Percentiles rank a stretch among this genome's conserved stretches.
Conservation (phyloP, 2,113 vertebrate species). For the Pelodiscus sinensis region DNA sequence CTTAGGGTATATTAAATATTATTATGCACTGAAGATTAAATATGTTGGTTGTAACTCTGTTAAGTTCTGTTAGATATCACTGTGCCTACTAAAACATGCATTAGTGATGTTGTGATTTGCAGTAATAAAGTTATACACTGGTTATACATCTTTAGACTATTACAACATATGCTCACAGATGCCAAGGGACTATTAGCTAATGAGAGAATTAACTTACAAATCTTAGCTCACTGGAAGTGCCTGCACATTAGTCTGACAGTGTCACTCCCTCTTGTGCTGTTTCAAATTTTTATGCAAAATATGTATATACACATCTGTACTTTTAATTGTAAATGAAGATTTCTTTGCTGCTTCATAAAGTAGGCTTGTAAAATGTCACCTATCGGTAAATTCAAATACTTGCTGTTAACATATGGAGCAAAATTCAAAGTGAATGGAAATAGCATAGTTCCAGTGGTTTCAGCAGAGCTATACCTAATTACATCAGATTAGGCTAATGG, state of each 20-base stretch:
- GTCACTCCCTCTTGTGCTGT: background rate
- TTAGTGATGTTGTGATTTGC: constrained; percentile 13
- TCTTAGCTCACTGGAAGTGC: constrained; percentile 15
- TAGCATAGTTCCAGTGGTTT: background rate
- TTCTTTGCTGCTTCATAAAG: background rate
- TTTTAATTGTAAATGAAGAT: background rate
- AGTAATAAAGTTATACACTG: constrained; percentile 34
- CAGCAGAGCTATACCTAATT: background rate
- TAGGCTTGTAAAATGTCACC: background rate
- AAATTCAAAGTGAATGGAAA: background rate
- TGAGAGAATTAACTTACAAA: constrained; percentile 44
- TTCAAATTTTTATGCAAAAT: background rate
- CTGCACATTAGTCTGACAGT: background rate
- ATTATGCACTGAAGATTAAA: constrained; percentile 28
- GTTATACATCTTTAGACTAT: constrained; percentile 19
- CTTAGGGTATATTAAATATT: background rate
- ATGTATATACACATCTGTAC: background rate
- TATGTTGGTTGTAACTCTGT: background rate
- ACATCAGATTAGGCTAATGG: background rate
- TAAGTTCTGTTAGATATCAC: constrained; percentile 24
- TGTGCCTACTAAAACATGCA: constrained; percentile 32
- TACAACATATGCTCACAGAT: constrained; percentile 43
- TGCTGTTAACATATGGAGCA: rapidly evolving
- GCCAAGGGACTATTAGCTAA: constrained; percentile 50
- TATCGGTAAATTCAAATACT: background rate